These are phyloP conservation scores for Minunthozetes semirufus DNA, from an alignment of 2,888 invertebrate genomes.

Conservation along the genomic window DNA sequence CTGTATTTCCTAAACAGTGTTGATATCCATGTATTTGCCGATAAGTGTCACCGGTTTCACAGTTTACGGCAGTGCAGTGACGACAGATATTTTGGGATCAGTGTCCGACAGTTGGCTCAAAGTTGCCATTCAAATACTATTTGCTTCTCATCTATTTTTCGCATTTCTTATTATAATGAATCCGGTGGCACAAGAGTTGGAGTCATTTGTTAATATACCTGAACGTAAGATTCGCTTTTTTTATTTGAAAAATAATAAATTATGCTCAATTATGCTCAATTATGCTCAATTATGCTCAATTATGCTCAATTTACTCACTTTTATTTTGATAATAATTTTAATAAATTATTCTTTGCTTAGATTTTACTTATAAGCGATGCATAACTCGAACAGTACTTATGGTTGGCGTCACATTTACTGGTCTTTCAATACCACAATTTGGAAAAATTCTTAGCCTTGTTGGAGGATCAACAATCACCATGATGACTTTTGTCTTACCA, in stretches of 20 bases:
- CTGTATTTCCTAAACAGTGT: constrained; percentile 41
- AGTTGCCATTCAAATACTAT: constrained; percentile 57
- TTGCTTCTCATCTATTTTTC: constrained; percentile 60
- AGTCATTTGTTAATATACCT: constrained; percentile 65
- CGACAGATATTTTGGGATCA: constrained; percentile 68
- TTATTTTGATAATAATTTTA: background rate
- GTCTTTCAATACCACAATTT: constrained; percentile 74
- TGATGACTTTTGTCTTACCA: constrained; percentile 74
- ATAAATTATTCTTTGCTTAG: constrained; percentile 51
- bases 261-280: too few relatives aligned
- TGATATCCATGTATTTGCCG: constrained; percentile 61
- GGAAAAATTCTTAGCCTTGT: constrained; percentile 77
- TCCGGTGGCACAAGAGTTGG: constrained; percentile 69
- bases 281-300: too few relatives aligned
- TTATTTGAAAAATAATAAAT: background rate
- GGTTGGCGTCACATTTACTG: constrained; percentile 63
- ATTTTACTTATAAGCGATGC: constrained; percentile 66
- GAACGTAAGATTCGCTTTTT: constrained; percentile 55
- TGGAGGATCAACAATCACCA: constrained; percentile 74
- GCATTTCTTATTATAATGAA: constrained; percentile 65
- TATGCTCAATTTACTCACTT: too few relatives aligned
- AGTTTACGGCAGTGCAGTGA: constrained; percentile 60
- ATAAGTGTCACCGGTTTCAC: constrained; percentile 61
- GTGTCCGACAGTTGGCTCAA: constrained; percentile 55
- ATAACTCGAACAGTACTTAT: constrained; percentile 64